Conservation (phyloP, 2,888 invertebrate genomes). For the Drosophila borealis region DNA sequence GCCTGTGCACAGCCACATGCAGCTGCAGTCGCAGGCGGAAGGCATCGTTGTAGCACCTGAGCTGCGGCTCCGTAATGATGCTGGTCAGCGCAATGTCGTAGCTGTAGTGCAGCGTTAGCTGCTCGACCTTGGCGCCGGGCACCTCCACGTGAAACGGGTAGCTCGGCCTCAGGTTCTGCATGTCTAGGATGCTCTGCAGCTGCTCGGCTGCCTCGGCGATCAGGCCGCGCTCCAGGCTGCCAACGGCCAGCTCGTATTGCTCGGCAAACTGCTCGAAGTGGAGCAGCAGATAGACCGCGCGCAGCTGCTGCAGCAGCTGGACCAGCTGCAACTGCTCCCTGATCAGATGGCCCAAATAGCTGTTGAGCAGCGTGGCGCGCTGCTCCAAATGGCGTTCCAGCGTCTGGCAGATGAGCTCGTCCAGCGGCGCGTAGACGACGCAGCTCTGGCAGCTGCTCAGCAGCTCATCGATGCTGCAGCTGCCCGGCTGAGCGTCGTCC, state of each 20-base stretch:
- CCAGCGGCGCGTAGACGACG: slow-evolving; percentile 20
- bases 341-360: slow-evolving; percentile 24
- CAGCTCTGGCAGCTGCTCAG: slow-evolving; percentile 25
- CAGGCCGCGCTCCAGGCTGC: not conserved
- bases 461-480: slow-evolving; percentile 30
- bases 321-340: slow-evolving; percentile 9
- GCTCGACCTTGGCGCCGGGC: not conserved
- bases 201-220: not conserved
- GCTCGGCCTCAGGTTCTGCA: not conserved
- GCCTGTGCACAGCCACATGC: not conserved
- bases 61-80: slow-evolving; percentile 28
- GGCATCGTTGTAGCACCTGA: slow-evolving; percentile 21
- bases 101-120: slow-evolving; percentile 4
- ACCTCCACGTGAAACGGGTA: slow-evolving; percentile 6
- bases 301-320: slow-evolving; percentile 4
- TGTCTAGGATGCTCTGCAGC: slow-evolving; percentile 22
- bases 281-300: slow-evolving; percentile 17
- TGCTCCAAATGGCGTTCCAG: slow-evolving; percentile 17
- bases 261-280: slow-evolving; percentile 1
- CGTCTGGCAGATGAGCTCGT: slow-evolving; percentile 25
- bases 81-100: not conserved
- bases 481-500: slow-evolving; percentile 3
- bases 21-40: slow-evolving; percentile 22
- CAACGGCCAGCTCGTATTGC: not conserved
- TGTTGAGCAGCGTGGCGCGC: slow-evolving; percentile 18